Evolutionary conservation across 2,797 vertebrate genomes (phyloP).

Genomic region (Chelon labrosus): DNA sequence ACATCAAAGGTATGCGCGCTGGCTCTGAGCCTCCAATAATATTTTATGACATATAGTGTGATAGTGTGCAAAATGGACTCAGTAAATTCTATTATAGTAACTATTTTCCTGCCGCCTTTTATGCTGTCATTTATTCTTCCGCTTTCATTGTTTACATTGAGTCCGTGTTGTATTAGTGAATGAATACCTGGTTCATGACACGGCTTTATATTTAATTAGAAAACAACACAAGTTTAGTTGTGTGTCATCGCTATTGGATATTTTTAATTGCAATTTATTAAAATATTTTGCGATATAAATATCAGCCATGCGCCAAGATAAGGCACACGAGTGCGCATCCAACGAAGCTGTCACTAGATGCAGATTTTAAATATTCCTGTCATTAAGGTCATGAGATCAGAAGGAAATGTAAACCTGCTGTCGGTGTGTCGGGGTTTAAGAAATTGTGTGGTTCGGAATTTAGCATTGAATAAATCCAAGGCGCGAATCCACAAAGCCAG

Average conservation of each 20-base stretch:
- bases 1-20: slow-evolving; percentile 81
- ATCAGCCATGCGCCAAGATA: slow-evolving; percentile 1
- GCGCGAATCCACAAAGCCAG: slow-evolving; percentile 9
- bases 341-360: slow-evolving; percentile 45
- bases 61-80: background rate
- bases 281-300: background rate
- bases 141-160: slow-evolving; percentile 64
- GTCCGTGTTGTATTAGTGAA: slow-evolving; percentile 21
- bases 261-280: background rate
- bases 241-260: background rate
- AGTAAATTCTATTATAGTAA: background rate
- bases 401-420: background rate
- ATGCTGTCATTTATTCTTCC: slow-evolving; percentile 45
- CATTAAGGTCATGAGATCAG: background rate
- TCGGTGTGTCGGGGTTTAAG: too few species aligned
- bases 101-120: background rate
- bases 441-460: background rate
- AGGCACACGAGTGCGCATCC: slow-evolving; percentile 6
- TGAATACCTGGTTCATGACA: background rate
- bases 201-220: background rate
- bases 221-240: background rate
- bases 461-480: background rate
- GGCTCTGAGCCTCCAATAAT: slow-evolving; percentile 26
- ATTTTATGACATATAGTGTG: slow-evolving; percentile 23
- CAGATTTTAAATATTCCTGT: slow-evolving; percentile 4